Percentiles rank a stretch among this genome's conserved stretches.
These are phyloP conservation scores for Potamarius usumacintae DNA, from an alignment of 2,113 vertebrate species.

Conservation along the genomic window DNA sequence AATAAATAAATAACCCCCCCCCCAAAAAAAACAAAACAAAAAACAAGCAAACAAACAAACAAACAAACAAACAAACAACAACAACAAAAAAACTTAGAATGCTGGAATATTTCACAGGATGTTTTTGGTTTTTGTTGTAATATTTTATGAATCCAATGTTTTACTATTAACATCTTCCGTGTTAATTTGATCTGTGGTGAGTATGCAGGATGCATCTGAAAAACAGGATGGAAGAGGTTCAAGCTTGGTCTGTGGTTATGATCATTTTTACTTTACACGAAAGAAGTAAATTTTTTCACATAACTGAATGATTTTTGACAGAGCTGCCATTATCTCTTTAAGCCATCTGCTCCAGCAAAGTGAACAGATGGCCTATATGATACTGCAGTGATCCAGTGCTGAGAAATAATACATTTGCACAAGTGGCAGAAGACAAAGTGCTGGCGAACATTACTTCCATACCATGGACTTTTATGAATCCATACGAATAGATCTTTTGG, in stretches of 20 bases:
- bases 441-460: not conserved
- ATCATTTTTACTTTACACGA: not conserved
- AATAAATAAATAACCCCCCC: too few species aligned
- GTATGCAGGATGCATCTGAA: not conserved
- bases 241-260: not conserved
- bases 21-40: too few species aligned
- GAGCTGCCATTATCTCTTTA: constrained; percentile 57
- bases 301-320: not conserved
- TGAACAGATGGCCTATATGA: constrained; percentile 50
- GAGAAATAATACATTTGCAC: not conserved
- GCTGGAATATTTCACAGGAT: not conserved
- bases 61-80: too few species aligned
- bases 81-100: not conserved
- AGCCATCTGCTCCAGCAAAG: constrained; percentile 59
- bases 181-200: not conserved
- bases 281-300: not conserved
- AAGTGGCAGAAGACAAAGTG: not conserved
- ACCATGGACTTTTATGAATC: not conserved
- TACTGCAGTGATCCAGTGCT: constrained; percentile 27
- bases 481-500: too few species aligned
- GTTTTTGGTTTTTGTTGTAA: not conserved
- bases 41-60: too few species aligned
- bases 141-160: not conserved
- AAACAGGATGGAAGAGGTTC: not conserved
- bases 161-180: not conserved